Evolutionary conservation across 1,140 invertebrate genomes (phyloP).

Genomic region (Caligus rogercresseyi): DNA sequence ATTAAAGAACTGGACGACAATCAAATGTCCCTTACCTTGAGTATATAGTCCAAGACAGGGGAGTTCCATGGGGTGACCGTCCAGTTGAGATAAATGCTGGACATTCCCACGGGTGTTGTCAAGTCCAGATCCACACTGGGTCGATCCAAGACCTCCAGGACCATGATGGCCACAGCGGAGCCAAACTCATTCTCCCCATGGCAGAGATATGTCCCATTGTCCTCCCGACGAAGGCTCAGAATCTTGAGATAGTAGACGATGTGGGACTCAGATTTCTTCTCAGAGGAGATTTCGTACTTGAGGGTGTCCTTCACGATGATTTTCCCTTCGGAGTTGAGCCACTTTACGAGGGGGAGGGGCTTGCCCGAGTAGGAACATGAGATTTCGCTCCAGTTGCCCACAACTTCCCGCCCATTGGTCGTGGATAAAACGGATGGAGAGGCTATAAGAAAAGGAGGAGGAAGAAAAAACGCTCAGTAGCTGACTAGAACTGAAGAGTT

Average conservation of each 20-base stretch:
- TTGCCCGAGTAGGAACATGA: conserved; percentile 8
- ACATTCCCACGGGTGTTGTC: conserved; percentile 50
- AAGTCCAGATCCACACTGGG: conserved; percentile 51
- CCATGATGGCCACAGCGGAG: conserved; percentile 6
- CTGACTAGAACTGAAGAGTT: not conserved
- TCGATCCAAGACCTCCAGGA: conserved; percentile 38
- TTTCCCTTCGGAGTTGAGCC: not conserved
- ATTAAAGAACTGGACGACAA: no score
- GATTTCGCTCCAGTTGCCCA: not conserved
- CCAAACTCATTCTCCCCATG: conserved; percentile 16
- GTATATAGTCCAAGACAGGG: conserved; percentile 42
- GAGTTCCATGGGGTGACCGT: conserved; percentile 55
- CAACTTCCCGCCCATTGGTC: not conserved
- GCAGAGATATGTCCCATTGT: conserved; percentile 19
- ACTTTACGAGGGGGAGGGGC: conserved; percentile 10
- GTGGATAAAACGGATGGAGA: not conserved
- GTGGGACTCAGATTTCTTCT: not conserved
- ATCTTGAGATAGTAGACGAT: conserved; percentile 10
- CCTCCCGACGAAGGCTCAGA: conserved; percentile 2
- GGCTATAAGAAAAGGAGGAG: not conserved
- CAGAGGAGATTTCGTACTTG: conserved; percentile 9
- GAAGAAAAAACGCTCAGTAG: not conserved
- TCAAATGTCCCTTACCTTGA: conserved; percentile 32
- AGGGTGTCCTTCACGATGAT: not conserved
- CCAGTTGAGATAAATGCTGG: conserved; percentile 60